Conservation (phyloP, 2,113 vertebrate species). For the Conger conger region DNA sequence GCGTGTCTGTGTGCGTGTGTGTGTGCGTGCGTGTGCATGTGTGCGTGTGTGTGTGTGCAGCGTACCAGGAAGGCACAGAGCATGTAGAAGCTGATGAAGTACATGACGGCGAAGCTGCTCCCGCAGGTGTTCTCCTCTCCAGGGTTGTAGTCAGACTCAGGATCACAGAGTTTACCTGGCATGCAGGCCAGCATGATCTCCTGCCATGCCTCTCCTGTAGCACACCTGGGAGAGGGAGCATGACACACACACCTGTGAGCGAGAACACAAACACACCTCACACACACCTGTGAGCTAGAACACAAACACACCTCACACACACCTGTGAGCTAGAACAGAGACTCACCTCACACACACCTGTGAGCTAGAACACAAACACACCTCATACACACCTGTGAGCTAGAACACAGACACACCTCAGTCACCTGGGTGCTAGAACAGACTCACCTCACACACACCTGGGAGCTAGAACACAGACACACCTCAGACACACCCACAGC, state of each 20-base stretch:
- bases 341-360: not conserved
- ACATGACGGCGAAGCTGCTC: constrained; percentile 92
- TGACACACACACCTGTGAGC: not conserved
- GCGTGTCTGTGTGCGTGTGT: not conserved
- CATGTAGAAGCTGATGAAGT: constrained; percentile 99
- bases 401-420: not conserved
- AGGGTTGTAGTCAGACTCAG: constrained; percentile 85
- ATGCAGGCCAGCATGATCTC: constrained; percentile 97
- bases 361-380: not conserved
- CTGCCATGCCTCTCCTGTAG: constrained; percentile 97
- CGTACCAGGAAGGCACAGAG: constrained; percentile 96
- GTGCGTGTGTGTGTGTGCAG: constrained; percentile 1
- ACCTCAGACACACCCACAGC: not conserved
- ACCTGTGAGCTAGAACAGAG: not conserved
- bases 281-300: not conserved
- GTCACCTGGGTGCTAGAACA: no score
- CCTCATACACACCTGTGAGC: not conserved
- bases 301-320: not conserved
- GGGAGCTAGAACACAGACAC: not conserved
- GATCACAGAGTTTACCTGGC: constrained; percentile 89
- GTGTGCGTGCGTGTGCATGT: constrained; percentile 10
- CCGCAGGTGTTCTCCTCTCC: constrained; percentile 92
- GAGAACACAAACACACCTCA: not conserved
- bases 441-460: not conserved
- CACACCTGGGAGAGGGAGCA: constrained; percentile 77